Evolutionary conservation across 92 coral and sea anemone genomes (phyloP).

Genomic region (Parazoanthus swiftii): DNA sequence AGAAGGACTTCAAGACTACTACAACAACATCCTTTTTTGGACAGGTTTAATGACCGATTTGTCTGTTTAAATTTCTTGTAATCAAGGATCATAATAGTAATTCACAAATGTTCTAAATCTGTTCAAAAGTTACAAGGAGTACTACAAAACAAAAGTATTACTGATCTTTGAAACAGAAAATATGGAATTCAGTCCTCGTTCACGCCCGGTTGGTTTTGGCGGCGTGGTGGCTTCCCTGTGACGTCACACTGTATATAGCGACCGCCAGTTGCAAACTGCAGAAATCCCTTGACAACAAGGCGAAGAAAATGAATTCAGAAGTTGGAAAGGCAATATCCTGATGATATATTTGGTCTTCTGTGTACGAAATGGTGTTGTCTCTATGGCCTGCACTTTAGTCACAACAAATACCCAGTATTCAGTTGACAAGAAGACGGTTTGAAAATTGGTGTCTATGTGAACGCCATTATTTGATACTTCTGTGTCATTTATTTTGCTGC

Average conservation of each 20-base stretch:
- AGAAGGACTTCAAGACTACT: too few relatives aligned
- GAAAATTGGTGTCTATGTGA: slow-evolving; percentile 1
- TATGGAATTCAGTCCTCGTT: too few relatives aligned
- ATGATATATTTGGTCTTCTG: slow-evolving; percentile 23
- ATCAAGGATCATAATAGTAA: too few relatives aligned
- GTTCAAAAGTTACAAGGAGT: too few relatives aligned
- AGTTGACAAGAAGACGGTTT: slow-evolving; percentile 8
- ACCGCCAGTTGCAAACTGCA: slow-evolving; percentile 37
- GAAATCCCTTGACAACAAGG: slow-evolving; percentile 58
- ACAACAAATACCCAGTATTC: slow-evolving; percentile 36
- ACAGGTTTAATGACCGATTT: too few relatives aligned
- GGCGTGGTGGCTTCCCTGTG: slow-evolving; percentile 41
- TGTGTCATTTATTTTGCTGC: not conserved
- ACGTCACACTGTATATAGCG: slow-evolving; percentile 64
- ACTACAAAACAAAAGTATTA: too few relatives aligned
- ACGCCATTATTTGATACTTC: slow-evolving; percentile 25
- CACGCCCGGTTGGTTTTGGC: not conserved
- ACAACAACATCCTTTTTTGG: too few relatives aligned
- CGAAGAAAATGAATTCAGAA: slow-evolving; percentile 25
- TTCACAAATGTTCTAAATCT: too few relatives aligned
- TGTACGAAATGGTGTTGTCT: slow-evolving; percentile 49
- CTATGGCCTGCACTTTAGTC: slow-evolving; percentile 57
- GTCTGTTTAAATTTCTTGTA: too few relatives aligned
- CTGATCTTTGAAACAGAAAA: too few relatives aligned
- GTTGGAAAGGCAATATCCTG: slow-evolving; percentile 27